Base-by-base conservation (phyloP, 2,113 vertebrate genomes). In the Prietella phreatophila region DNA sequence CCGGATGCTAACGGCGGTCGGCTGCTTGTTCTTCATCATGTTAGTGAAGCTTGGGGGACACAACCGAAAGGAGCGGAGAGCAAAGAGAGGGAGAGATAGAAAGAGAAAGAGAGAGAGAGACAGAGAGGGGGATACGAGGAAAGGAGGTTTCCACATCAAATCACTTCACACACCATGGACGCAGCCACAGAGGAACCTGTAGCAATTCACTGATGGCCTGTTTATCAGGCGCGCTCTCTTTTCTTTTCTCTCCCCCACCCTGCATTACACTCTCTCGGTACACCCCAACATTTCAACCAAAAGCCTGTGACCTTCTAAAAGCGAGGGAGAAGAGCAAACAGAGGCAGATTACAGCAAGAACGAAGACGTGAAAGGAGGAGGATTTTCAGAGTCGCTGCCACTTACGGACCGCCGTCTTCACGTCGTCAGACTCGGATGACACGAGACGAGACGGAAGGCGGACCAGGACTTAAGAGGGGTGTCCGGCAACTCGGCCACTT, bases 21-120 rank as follows among this genome's bases (percentile, higher is more conserved):
- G 97, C 93, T 97, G 97, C 97, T 99, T 99, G 97, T 99, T 99
- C 98, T 99, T 99, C 98, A 99, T 97, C 98, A 99, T 99, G 95
- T 99, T 99, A 97, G 98, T 99, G 95, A 99, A 99, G 97, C 98
- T 99, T 99, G 95, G 96, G 96, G 96, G 82, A 96, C 96, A 96
- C 96, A 96, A 97, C 97, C 39, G 95, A 94, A 83, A 86, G 93
- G 93, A 95, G 90, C 78, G 75, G 47, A 55, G 63, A 65, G 63
- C 25, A 73, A 73, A 60, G 92, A 89, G 92, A 86, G 61, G 30
- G 76, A 61, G n/a, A 78, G 27, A 67, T 8, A 75, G 39, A 42
- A 42, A 42, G 33, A 65, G 79, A 39, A 27, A 75, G 67, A 83
- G 73, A 91, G 90, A 78, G 88, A 92, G 89, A 93, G 91, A 91